Evolutionary conservation across 2,888 invertebrate genomes (phyloP), one percentile per base, ranked within the genome.

Genomic region (Morpho achilles): DNA sequence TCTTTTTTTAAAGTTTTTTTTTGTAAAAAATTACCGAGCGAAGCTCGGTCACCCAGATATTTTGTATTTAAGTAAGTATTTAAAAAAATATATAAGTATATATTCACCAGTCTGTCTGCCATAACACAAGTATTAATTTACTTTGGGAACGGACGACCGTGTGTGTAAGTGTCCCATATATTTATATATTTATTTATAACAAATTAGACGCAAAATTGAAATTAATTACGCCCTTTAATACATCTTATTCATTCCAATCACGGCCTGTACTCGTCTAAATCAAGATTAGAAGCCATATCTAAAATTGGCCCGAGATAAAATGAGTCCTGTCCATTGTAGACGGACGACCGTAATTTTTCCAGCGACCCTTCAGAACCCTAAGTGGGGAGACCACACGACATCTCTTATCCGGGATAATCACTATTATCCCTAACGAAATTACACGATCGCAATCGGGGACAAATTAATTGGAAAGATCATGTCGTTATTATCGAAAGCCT

Each of bases 221-320:
- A 16, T 1, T 1, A 16, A 16, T 32, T 32, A 32, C 5, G 32
- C 32, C 32, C 32, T 46, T 45, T 46, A 40, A 46, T 53, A 39
- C 16, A 8, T 5, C 10, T 9, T 9, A 53, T 46, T 8, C 45
- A 45, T 46, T 45, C 45, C 45, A 7, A 42, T 23, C 45, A 41
- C 32, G 44, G 53, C 49, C 50, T 40, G 56, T 32, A 49, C 50
- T 58, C 32, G 56, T 58, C 58, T 54, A 63, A 58, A 61, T 64
- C 55, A 59, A 59, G 63, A 64, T 59, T 49, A 59, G 57, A 54
- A 51, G 56, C 58, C 57, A 59, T 64, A 59, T 55, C 56, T 41
- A 47, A 59, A 61, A 61, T 59, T 59, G 59, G 54, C 50, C 16
- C 39, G 43, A 61, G 59, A 64, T 64, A 61, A 64, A 63, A 59